Evolutionary conservation across 2,113 vertebrate genomes (phyloP).

Genomic region (Oenanthe oenanthe): DNA sequence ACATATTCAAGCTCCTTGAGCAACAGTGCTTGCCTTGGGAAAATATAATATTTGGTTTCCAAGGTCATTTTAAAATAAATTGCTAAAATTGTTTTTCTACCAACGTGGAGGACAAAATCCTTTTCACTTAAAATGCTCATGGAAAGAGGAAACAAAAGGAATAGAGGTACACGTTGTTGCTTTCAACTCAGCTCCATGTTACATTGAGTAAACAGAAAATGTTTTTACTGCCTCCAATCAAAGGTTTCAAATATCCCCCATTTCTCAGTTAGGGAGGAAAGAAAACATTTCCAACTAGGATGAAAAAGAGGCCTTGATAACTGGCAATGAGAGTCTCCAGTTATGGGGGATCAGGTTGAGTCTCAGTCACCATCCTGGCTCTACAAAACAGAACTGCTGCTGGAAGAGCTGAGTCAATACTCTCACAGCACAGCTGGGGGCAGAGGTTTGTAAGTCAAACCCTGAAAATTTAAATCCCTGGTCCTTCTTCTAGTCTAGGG

Average conservation of each 20-base stretch:
- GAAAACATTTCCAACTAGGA: neutral
- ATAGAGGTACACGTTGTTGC: neutral
- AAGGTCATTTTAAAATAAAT: constrained; percentile 31
- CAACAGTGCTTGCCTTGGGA: constrained; percentile 14
- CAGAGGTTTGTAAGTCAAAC: neutral
- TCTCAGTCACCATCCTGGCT: neutral
- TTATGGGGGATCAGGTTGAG: neutral
- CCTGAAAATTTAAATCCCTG: neutral
- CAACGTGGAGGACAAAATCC: neutral
- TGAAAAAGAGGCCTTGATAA: neutral
- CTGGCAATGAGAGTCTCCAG: rapidly evolving
- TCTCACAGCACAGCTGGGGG: neutral
- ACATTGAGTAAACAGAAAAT: neutral
- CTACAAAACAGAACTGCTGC: neutral
- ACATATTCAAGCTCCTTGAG: constrained; percentile 42
- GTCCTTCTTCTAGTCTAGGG: neutral
- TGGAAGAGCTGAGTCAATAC: neutral
- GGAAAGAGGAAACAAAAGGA: constrained; percentile 3
- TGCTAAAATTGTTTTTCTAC: constrained; percentile 22
- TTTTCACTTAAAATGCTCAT: constrained; percentile 10
- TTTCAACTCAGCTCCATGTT: neutral
- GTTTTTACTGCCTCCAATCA: neutral
- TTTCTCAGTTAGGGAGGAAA: neutral
- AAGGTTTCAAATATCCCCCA: neutral
- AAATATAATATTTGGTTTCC: constrained; percentile 14